Base-by-base conservation (phyloP, 2,888 invertebrate genomes). In the Cosmopolites sordidus region DNA sequence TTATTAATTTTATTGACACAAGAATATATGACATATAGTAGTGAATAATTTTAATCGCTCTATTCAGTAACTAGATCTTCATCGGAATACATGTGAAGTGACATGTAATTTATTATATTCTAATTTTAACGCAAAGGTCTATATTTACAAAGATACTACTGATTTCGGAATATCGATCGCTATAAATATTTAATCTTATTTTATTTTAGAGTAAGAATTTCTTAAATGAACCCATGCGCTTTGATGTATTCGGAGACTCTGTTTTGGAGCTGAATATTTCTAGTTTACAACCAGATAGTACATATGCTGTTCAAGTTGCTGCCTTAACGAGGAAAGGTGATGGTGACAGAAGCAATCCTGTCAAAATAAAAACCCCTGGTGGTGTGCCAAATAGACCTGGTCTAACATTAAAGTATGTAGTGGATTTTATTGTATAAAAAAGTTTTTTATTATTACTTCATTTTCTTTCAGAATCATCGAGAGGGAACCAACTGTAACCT, bases 291-390 rank as follows among this genome's bases (percentile, higher is more conserved):
- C 96, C 99, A 2, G 96, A 98, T 69, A 95, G 98, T 0, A 84
- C 85, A 64, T 99, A 99, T 76, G 86, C 86, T 48, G 87, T 96
- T 53, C 92, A 94, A 78, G 94, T 98, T 53, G 95, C 95, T 0
- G 99, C 97, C 0, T 79, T 97, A 56, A 99, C 98, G 2, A 82
- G 95, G 58, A 94, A 94, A 74, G 99, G 99, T 39, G 98, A 99
- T 73, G 99, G 99, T 15, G 89, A 92, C 72, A 81, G 95, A 60
- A 95, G 95, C 70, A 77, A 84, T 56, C 89, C 92, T 16, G 88
- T 88, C 51, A 84, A 83, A 56, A 86, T 93, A 1, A 88, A 85
- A 74, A 99, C 98, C 1, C 93, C 93, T 18, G 95, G 96, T 48
- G 94, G 94, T 60, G 94, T 93, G 48, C 93, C 93, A 33, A 89